Evolutionary conservation across 2,888 invertebrate genomes (phyloP).

Genomic region (Melieria picta): DNA sequence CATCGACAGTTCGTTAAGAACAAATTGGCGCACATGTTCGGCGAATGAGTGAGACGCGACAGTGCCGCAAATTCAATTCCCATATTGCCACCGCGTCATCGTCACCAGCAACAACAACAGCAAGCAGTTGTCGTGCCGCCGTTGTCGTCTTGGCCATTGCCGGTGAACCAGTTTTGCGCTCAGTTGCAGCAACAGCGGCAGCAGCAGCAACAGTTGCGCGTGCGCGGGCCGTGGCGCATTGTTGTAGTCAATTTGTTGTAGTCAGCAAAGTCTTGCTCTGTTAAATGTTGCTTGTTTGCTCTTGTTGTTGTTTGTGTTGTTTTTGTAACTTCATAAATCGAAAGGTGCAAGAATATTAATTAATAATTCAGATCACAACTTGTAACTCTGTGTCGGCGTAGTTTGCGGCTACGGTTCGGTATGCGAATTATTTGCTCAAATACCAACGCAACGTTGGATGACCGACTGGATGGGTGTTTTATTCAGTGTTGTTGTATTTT

Average conservation of each 20-base stretch:
- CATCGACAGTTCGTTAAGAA: conserved; percentile 27
- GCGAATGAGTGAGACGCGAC: conserved; percentile 37
- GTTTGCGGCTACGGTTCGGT: conserved; percentile 56
- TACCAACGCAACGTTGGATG: conserved; percentile 26
- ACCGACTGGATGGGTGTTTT: too few relatives aligned
- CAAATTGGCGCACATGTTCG: conserved; percentile 28
- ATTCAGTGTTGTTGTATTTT: too few relatives aligned
- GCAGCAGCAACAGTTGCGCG: conserved; percentile 9
- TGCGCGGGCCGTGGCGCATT: neutral
- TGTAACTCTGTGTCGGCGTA: conserved; percentile 60
- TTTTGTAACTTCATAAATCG: neutral
- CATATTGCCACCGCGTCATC: conserved; percentile 46
- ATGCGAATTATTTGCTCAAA: conserved; percentile 57
- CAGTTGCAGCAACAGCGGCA: conserved; percentile 21
- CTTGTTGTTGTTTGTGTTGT: conserved; percentile 41
- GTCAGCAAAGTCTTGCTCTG: too few relatives aligned
- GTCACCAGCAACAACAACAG: conserved; percentile 16
- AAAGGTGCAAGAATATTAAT: conserved; percentile 66
- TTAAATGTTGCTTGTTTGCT: conserved; percentile 12
- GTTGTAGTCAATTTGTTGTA: neutral
- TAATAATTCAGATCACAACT: conserved; percentile 63
- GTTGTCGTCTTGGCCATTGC: too few relatives aligned
- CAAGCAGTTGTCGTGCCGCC: too few relatives aligned
- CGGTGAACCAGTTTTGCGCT: conserved; percentile 37
- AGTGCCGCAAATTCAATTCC: conserved; percentile 42